phyloP scores from a whole-genome alignment of 2,797 vertebrate genomes.

The Ammospiza maritima region DNA sequence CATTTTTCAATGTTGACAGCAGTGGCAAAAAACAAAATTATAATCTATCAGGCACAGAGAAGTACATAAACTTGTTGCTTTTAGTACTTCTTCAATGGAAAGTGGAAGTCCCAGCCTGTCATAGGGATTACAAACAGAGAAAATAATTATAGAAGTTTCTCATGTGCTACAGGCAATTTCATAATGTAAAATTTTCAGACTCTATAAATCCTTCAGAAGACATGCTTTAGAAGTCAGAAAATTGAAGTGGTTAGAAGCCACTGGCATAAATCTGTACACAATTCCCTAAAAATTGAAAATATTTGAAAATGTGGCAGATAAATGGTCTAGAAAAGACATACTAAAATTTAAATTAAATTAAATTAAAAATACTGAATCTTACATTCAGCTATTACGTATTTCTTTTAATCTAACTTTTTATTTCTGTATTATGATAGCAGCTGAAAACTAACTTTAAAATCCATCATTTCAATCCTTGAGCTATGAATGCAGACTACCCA shows the following conservation, averaged over 20 bases:
- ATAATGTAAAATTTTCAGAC: neutral
- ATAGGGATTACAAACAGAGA: neutral
- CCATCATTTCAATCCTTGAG: neutral
- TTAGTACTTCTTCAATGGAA: neutral
- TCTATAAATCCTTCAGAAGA: neutral
- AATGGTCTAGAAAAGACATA: neutral
- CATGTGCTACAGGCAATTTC: neutral
- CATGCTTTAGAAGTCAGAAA: neutral
- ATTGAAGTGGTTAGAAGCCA: neutral
- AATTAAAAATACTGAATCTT: neutral
- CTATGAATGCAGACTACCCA: neutral
- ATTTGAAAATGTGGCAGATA: neutral
- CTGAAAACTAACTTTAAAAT: neutral
- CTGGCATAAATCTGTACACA: neutral
- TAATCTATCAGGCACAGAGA: neutral
- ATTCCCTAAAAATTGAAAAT: neutral
- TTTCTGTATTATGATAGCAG: neutral
- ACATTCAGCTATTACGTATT: neutral
- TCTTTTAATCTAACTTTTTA: neutral
- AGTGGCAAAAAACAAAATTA: neutral
- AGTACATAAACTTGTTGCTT: neutral
- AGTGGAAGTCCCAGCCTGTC: neutral
- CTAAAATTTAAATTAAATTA: neutral
- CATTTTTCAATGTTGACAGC: neutral
- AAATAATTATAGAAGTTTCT: neutral